Evolutionary conservation across 2,797 vertebrate genomes (phyloP), one percentile per base, ranked within the genome.

Genomic region (Enteromius viviparus): DNA sequence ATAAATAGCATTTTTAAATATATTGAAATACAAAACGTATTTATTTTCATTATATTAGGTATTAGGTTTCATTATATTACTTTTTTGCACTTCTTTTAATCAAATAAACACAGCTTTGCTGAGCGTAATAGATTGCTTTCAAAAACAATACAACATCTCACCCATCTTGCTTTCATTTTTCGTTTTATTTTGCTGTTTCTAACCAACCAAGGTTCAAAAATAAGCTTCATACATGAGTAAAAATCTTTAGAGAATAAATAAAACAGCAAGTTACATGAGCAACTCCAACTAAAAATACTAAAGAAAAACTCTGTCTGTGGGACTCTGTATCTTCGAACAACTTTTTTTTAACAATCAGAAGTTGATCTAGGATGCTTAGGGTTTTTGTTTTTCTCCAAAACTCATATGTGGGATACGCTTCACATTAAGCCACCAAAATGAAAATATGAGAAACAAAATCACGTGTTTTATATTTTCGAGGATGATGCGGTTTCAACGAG

Each of bases 381-480:
- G 40, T 47, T 78, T 78, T 47, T 47, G 40, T 45, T 64, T 45
- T 77, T 45, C 76, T 78, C 26, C 60, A 65, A 60, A 78, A 32
- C 76, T 65, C 42, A 49, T 62, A 62, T 49, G 42, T 78, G 42
- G 17, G 45, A 65, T 14, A 65, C 12, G 3, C 60, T 78, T 78
- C 58, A 49, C 76, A 78, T 65, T 32, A 60, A 64, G 40, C 60
- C 42, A 49, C 60, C 26, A 78, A 65, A 65, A 65, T 65, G 42
- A 78, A 78, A 78, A 47, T 49, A 78, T 1, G 11, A 65, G 26
- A 65, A 47, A 21, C 19, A 47, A 65, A 78, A 78, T 64, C 9
- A 37, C 21, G 21, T 34, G 21, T 74, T 64, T 32, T 76, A 58
- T n/a, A 42, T 76, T 58, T 76, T 40, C 64, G 23, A 77, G 23